phyloP scores from a whole-genome alignment of 2,888 invertebrate genomes.

The Steinernema hermaphroditum region DNA sequence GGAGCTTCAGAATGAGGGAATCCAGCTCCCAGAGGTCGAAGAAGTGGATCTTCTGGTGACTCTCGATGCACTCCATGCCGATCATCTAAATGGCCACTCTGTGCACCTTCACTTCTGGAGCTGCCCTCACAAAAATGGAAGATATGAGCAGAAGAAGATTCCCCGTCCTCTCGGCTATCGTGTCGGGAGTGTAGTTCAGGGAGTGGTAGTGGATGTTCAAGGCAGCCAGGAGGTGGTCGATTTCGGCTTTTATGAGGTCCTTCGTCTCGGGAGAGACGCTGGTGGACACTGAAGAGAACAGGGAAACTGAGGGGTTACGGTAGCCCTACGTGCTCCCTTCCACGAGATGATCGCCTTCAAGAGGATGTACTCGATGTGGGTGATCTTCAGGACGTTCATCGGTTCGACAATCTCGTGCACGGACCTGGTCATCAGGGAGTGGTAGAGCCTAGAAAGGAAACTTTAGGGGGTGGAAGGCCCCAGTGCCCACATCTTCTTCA shows the following conservation, averaged over 20 bases:
- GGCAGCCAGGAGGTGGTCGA: slow-evolving; percentile 39
- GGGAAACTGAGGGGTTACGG: not conserved
- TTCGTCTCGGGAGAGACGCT: slow-evolving; percentile 44
- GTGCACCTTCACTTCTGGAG: not conserved
- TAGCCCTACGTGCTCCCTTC: slow-evolving; percentile 44
- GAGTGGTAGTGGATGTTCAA: slow-evolving; percentile 17
- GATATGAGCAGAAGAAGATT: slow-evolving; percentile 51
- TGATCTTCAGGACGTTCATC: slow-evolving; percentile 44
- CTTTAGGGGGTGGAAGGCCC: not conserved
- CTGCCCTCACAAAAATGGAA: slow-evolving; percentile 47
- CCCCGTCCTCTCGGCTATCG: slow-evolving; percentile 49
- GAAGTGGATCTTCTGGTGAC: slow-evolving; percentile 55
- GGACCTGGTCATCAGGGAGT: slow-evolving; percentile 48
- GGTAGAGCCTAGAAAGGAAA: slow-evolving; percentile 46
- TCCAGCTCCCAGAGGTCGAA: slow-evolving; percentile 57
- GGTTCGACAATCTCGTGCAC: slow-evolving; percentile 48
- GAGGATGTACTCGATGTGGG: slow-evolving; percentile 47
- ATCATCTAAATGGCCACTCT: slow-evolving; percentile 46
- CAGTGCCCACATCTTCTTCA: slow-evolving; percentile 45
- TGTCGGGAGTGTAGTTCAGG: slow-evolving; percentile 7
- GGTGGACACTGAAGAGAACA: slow-evolving; percentile 41
- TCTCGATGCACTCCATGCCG: slow-evolving; percentile 54
- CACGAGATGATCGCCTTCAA: slow-evolving; percentile 52
- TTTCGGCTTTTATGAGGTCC: slow-evolving; percentile 45
- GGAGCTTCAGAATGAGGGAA: slow-evolving; percentile 48